These are phyloP conservation scores for Isurus oxyrinchus DNA, from an alignment of 2,113 vertebrate genomes.

Conservation along the genomic window DNA sequence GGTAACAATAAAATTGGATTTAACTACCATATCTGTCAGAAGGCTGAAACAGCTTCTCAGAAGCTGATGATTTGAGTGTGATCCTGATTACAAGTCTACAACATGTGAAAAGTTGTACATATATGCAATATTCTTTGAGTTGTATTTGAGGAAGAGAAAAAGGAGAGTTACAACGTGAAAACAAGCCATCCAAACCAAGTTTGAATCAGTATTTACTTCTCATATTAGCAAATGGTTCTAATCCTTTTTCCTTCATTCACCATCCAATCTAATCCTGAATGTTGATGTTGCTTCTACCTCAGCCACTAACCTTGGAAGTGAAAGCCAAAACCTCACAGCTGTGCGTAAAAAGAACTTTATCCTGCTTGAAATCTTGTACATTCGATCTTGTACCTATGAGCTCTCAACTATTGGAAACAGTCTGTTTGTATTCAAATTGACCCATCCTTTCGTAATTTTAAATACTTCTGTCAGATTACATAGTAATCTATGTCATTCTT, in stretches of 20 bases:
- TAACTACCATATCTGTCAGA: background rate
- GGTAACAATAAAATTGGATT: background rate
- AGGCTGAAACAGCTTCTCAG: background rate
- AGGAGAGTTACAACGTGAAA: background rate
- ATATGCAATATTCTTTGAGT: background rate
- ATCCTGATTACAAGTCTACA: background rate
- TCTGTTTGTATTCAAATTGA: background rate
- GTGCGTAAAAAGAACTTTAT: background rate
- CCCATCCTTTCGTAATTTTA: too few species aligned
- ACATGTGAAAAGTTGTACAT: background rate
- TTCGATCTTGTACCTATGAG: background rate
- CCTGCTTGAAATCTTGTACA: background rate
- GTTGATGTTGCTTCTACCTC: background rate
- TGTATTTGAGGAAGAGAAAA: background rate
- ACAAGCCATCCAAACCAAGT: background rate
- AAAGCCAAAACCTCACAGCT: background rate
- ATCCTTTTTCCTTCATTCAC: background rate
- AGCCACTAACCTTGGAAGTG: background rate
- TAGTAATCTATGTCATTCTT: background rate
- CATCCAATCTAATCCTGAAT: background rate
- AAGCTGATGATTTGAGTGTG: background rate
- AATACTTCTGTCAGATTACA: too few species aligned
- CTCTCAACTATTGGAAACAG: background rate
- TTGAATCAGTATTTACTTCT: background rate
- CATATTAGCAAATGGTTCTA: background rate